Conservation (phyloP, 2,888 invertebrate species). For the Drosophila setosimentum region DNA sequence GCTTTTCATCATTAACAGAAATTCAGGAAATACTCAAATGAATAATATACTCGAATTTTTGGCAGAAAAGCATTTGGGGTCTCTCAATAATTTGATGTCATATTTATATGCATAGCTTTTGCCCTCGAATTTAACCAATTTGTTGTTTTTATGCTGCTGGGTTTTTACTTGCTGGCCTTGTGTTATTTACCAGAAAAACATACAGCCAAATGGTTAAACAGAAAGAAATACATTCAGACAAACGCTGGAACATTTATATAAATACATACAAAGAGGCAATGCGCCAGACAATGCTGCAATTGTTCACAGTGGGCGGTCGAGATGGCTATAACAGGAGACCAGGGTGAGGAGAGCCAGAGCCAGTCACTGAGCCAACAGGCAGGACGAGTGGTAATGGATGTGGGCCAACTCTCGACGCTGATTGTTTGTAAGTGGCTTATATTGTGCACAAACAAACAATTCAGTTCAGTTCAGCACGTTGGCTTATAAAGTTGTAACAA, state of each 20-base stretch:
- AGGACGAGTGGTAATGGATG: conserved; percentile 48
- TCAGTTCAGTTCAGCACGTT: conserved; percentile 63
- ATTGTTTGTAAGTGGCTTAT: conserved; percentile 81
- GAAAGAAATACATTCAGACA: conserved; percentile 9
- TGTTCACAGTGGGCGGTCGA: conserved; percentile 63
- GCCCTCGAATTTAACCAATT: conserved; percentile 48
- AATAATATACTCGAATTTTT: conserved; percentile 15
- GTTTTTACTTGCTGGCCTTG: conserved; percentile 44
- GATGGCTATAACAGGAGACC: conserved; percentile 3
- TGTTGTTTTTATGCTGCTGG: conserved; percentile 46
- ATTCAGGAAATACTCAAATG: conserved; percentile 17
- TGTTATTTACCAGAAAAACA: conserved; percentile 68
- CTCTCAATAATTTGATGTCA: conserved; percentile 59
- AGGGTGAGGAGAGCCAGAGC: conserved; percentile 11
- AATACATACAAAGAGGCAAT: conserved; percentile 23
- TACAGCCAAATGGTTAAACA: conserved; percentile 36
- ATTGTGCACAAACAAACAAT: conserved; percentile 70
- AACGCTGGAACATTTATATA: neutral
- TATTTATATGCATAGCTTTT: conserved; percentile 60
- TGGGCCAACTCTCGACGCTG: conserved; percentile 72
- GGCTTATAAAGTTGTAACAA: conserved; percentile 76
- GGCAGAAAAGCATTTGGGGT: conserved; percentile 22
- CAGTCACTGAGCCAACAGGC: conserved; percentile 33
- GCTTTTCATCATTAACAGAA: neutral
- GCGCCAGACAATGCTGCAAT: conserved; percentile 69